A percentile compares a stretch with the other conserved stretches of the same genome.
Conservation (phyloP, 2,113 vertebrate species). For the Solea solea region DNA sequence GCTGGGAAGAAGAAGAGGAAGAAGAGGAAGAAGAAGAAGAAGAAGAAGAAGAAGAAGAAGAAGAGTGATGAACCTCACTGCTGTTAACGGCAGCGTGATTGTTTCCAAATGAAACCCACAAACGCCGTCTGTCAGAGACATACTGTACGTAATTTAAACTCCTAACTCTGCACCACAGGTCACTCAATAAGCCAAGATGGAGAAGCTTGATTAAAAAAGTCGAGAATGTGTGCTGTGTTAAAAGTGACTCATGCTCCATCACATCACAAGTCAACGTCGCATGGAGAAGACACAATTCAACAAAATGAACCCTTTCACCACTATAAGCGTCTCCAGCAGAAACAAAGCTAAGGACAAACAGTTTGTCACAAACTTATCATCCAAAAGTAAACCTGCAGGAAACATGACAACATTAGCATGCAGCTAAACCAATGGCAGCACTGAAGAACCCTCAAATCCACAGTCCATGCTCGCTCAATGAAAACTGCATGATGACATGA, state of each 20-base stretch:
- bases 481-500: background rate
- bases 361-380: too few species aligned
- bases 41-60: background rate
- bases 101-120: background rate
- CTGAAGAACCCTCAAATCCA: background rate
- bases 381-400: too few species aligned
- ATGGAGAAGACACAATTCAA: too few species aligned
- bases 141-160: background rate
- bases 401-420: too few species aligned
- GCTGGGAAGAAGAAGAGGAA: background rate
- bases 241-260: background rate
- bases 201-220: background rate
- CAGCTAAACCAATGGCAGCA: background rate
- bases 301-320: too few species aligned
- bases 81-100: background rate
- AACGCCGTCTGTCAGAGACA: constrained; percentile 3
- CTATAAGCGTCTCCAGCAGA: too few species aligned
- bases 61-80: background rate
- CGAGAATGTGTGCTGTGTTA: background rate
- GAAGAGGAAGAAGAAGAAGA: too few species aligned
- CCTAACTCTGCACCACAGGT: background rate
- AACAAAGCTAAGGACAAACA: too few species aligned
- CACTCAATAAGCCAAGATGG: background rate
- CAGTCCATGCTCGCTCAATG: background rate
- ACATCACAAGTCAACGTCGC: too few species aligned